Evolutionary conservation across 2,113 vertebrate species (phyloP), one percentile per base, ranked within the genome.

Genomic region (Fregetta grallaria): DNA sequence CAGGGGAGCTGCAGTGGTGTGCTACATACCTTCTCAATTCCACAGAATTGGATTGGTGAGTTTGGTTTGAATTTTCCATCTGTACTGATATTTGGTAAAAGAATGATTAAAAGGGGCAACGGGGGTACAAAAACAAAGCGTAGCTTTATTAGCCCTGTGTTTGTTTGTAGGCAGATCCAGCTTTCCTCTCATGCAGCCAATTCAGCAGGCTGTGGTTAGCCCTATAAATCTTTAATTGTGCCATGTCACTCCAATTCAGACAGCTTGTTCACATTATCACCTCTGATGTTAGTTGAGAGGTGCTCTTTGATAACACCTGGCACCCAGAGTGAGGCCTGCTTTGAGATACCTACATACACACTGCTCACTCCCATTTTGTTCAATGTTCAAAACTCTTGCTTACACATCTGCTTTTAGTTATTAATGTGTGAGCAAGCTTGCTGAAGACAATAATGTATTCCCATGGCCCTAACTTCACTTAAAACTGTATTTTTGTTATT

Each of bases 211-310:
- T 92, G 87, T 83, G 49, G 84, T 56, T 76, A 30, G 66, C 66
- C 76, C 83, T 73, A 86, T 89, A 96, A 95, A 66, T 67, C 86
- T 92, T 96, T 88, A 73, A 96, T 83, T 90, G 75, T 77, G 73
- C 83, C 89, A 15, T 22, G 38, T 62, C 21, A 3, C 73, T 32
- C 52, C 75, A 73, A 4, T 32, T 81, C 86, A 45, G 75, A 71
- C 58, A 38, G 78, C 89, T 95, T 94, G 38, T 92, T 97, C 94
- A 74, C 89, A 87, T 92, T 90, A 93, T 89, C 93, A 88, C 82
- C 74, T 96, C 95, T 81, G 86, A 94, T 20, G n/a, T 85, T 63
- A 50, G 90, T 3, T 61, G 75, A 92, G 92, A 92, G 75, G 87
- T 86, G 53, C 73, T 86, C 86, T 97, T 95, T 75, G 58, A 86